Evolutionary conservation across 2,113 vertebrate genomes (phyloP), one percentile per base, ranked within the genome.

Genomic region (Erinaceus europaeus): DNA sequence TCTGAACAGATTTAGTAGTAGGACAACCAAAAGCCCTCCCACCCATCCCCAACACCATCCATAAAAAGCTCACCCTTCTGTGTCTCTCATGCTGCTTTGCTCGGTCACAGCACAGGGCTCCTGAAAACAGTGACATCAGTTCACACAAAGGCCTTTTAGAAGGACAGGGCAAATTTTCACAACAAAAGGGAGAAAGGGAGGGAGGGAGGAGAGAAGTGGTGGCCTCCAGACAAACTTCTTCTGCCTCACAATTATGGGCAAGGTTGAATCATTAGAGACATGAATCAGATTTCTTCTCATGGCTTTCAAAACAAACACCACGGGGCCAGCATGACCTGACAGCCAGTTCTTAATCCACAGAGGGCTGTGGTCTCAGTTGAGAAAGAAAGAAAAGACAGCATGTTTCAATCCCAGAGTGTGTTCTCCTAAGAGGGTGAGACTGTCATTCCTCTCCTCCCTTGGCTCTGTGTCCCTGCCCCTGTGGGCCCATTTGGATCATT

Each of bases 301-400:
- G 89, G 90, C 78, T 93, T 93, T 77, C 36, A 59, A 92, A 91
- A 84, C 53, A 93, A 93, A 91, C 36, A 90, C 72, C 78, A 57
- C 38, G n/a, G 53, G 77, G 72, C 86, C 77, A 65, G 44, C 1
- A 2, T 86, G 94, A 94, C 92, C 90, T 27, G 57, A 84, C 57
- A 89, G 77, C 86, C 44, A 64, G 44, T 82, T 79, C 89, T 84
- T 53, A n/a, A 59, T 46, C 76, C 90, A 53, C 52, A 65, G 64
- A 84, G 46, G 57, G 40, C 68, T 86, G 32, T 55, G 73, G 90
- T 79, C 77, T 68, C 72, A 1, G 7, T 52, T 64, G 34, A 53
- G 85, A 82, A 48, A 50, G 88, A 80, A 88, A 52, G 69, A 29
- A 64, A 83, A 84, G 73, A 88, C 53, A 68, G 67, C 69, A 65